Conservation (phyloP, 1,140 invertebrate species). For the Pseudomyrmex concolor region DNA sequence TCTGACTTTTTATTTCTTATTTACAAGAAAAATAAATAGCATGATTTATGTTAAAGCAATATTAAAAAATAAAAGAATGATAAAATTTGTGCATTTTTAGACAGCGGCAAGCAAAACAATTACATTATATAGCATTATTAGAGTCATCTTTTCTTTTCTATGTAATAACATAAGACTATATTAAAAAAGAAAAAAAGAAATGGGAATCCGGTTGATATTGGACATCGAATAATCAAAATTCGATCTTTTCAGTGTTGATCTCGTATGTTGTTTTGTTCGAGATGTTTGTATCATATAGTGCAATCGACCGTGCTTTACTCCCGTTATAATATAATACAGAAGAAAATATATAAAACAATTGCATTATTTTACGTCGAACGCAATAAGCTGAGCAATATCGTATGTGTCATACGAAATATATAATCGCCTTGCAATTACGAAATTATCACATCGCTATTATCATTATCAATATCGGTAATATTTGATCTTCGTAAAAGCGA, state of each 20-base stretch:
- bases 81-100: not conserved
- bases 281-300: not conserved
- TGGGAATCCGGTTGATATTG: not conserved
- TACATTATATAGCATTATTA: too few species aligned
- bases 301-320: not conserved
- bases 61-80: too few species aligned
- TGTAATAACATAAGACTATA: not conserved
- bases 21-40: not conserved
- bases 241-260: not conserved
- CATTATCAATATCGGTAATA: not conserved
- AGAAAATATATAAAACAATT: not conserved
- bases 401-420: too few species aligned
- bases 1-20: not conserved
- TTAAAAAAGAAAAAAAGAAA: not conserved
- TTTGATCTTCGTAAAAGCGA: not conserved
- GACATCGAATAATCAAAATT: not conserved
- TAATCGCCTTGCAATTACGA: not conserved
- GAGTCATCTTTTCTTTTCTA: not conserved
- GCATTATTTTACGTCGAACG: not conserved
- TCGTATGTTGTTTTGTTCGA: not conserved
- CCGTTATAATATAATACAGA: not conserved
- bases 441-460: slow-evolving; percentile 9
- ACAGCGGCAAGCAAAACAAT: not conserved
- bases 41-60: too few species aligned
- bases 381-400: not conserved